phyloP scores from a whole-genome alignment of 53 echinoderm and acorn worm genomes.

The Echinometra lucunter region DNA sequence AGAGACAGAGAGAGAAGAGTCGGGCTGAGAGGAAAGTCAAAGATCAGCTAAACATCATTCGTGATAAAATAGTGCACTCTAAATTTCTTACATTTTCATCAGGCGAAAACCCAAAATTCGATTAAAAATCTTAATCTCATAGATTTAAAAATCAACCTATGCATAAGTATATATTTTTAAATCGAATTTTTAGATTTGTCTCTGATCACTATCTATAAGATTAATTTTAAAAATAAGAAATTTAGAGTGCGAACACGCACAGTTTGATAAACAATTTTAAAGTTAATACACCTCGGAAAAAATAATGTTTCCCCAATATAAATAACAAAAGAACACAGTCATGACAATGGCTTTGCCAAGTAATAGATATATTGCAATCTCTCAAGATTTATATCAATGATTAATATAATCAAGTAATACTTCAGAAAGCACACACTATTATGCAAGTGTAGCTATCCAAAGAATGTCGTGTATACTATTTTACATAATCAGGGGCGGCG shows the following conservation, averaged over 20 bases:
- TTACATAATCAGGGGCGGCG: too few species aligned
- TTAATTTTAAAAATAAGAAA: background rate
- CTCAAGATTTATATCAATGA: background rate
- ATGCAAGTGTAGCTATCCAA: background rate
- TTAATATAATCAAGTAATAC: background rate
- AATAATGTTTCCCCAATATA: background rate
- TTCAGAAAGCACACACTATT: background rate
- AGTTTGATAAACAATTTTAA: background rate
- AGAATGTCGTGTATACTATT: background rate
- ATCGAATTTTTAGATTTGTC: too few species aligned
- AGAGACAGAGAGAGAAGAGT: background rate
- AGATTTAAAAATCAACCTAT: too few species aligned
- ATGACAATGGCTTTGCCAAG: background rate
- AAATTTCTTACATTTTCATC: too few species aligned
- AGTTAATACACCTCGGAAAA: background rate
- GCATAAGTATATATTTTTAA: too few species aligned
- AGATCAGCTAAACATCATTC: background rate
- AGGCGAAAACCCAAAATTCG: too few species aligned
- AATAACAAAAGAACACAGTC: background rate
- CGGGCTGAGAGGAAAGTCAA: background rate
- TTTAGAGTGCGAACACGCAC: background rate
- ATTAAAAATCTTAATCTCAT: too few species aligned
- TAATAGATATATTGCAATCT: background rate
- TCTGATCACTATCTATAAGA: too few species aligned
- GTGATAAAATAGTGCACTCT: too few species aligned